Evolutionary conservation across 2,888 invertebrate species (phyloP), one percentile per base, ranked within the genome.

Genomic region (Troides oblongomaculatus): DNA sequence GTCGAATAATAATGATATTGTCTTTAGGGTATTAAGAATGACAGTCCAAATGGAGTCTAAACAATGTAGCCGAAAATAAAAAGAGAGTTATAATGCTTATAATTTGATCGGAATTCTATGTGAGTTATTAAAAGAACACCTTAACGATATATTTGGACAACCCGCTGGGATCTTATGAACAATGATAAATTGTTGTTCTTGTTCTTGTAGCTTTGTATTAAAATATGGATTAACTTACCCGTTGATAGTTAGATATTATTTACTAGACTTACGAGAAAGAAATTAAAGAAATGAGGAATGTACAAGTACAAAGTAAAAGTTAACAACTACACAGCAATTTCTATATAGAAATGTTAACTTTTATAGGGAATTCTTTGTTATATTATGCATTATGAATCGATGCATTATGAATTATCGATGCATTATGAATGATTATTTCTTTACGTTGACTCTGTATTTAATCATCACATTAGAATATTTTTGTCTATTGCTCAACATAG

Each of bases 101-200:
- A 89, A 87, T 87, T 85, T 86, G 88, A 88, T 88, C 85, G 81
- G 82, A 82, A 89, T 90, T 88, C 87, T 84, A 84, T 81, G 81
- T 80, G 86, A 88, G 87, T 89, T 89, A 86, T 90, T 91, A 91
- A 90, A 89, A 90, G 89, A 87, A 86, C 83, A 85, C 83, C 84
- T 84, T 88, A 90, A 89, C 88, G 86, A 91, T 86, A 82, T 81
- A 78, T 79, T 77, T 74, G 78, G 77, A 80, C 81, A 72, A 81
- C 91, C 91, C 87, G 91, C 91, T 89, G 92, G 73, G 87, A 84
- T 81, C 84, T 84, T 83, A 86, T 84, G 86, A 90, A 89, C 89
- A 87, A 87, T 88, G 88, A 89, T 87, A 86, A 85, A 90, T 89
- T 80, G 84, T 81, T 81, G 79, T 80, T 79, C 80, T 78, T 80